Conservation (phyloP, 2,888 invertebrate genomes). For the Apodemia zela region DNA sequence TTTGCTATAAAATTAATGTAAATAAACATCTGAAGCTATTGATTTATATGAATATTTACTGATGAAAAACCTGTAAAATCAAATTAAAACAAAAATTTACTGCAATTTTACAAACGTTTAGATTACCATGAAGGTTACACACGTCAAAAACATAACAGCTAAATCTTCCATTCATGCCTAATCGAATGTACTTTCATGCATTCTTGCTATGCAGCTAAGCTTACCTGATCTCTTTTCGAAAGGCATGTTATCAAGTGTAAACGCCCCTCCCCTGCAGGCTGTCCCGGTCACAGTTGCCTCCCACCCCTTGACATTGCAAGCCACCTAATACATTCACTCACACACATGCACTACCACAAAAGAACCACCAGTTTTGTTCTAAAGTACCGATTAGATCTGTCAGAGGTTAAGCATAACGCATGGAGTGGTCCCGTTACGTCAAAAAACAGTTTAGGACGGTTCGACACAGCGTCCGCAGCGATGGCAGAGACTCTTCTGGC, state of each 20-base stretch:
- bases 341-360: constrained; percentile 43
- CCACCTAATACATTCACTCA: constrained; percentile 54
- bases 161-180: constrained; percentile 16
- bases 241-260: constrained; percentile 50
- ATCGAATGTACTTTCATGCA: constrained; percentile 6
- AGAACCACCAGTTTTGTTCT: constrained; percentile 43
- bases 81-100: too few relatives aligned
- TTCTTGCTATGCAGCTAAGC: constrained; percentile 41
- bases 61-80: too few relatives aligned
- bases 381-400: constrained; percentile 34
- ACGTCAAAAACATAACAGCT: too few relatives aligned
- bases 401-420: constrained; percentile 53
- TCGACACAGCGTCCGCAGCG: constrained; percentile 60
- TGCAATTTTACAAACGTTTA: neutral
- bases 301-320: constrained; percentile 47
- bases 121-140: neutral
- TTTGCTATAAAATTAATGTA: too few relatives aligned
- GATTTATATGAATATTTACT: too few relatives aligned
- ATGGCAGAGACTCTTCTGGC: constrained; percentile 67
- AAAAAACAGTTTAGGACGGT: constrained; percentile 45
- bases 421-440: constrained; percentile 52
- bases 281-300: constrained; percentile 57
- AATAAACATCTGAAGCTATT: too few relatives aligned
- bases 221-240: constrained; percentile 75
- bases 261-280: constrained; percentile 52